Conservation (phyloP, 2,113 vertebrate species). For the Lampris megalopsis region DNA sequence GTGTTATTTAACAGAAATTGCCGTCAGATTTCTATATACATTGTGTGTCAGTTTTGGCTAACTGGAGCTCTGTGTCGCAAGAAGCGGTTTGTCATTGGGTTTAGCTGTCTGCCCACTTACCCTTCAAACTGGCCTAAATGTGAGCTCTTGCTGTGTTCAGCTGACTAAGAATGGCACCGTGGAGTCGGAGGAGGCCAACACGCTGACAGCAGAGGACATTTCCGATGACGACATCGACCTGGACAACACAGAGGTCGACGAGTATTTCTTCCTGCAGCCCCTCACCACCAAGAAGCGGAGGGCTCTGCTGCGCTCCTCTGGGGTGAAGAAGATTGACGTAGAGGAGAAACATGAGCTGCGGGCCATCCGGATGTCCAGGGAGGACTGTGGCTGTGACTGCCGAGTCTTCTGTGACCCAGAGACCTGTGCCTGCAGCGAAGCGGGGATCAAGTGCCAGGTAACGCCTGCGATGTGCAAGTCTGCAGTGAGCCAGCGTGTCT, state of each 20-base stretch:
- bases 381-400: conserved; percentile 98
- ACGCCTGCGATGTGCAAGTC: conserved; percentile 20
- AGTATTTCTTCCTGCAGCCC: conserved; percentile 98
- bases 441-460: conserved; percentile 99
- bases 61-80: not conserved
- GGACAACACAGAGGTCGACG: conserved; percentile 98
- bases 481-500: not conserved
- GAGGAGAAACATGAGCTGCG: conserved; percentile 97
- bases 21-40: not conserved
- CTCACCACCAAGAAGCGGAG: conserved; percentile 95
- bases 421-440: conserved; percentile 96
- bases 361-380: conserved; percentile 93
- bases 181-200: conserved; percentile 94
- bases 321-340: conserved; percentile 97
- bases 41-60: not conserved
- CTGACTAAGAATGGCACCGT: conserved; percentile 96
- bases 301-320: conserved; percentile 91
- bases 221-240: conserved; percentile 98
- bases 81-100: not conserved
- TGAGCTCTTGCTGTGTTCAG: conserved; percentile 75
- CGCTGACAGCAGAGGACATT: conserved; percentile 95
- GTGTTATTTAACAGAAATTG: conserved; percentile 6
- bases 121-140: conserved; percentile 7
- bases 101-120: conserved; percentile 7
- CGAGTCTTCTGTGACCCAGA: conserved; percentile 96